Percentiles rank a stretch among this genome's conserved stretches.
Evolutionary conservation across 1,140 invertebrate species (phyloP).

Genomic region (Parasteatoda tepidariorum): DNA sequence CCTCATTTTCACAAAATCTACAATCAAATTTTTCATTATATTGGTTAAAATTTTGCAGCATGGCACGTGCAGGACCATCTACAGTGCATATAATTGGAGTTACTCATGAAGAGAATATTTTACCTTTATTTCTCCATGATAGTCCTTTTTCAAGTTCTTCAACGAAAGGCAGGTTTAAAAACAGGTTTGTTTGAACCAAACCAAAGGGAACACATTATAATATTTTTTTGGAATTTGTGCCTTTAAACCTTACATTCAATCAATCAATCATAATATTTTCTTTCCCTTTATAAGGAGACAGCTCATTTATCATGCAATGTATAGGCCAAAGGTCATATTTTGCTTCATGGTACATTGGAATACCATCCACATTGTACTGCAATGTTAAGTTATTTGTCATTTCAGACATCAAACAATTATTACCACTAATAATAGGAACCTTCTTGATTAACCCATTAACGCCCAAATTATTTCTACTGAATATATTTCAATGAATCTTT

Average conservation of each 20-base stretch:
- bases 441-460: too few species aligned
- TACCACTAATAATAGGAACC: too few species aligned
- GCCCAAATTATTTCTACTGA: too few species aligned
- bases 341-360: background rate
- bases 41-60: too few species aligned
- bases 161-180: background rate
- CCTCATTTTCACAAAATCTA: background rate
- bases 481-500: too few species aligned
- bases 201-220: background rate
- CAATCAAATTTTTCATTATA: background rate
- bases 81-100: background rate
- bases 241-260: background rate
- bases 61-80: background rate
- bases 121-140: background rate
- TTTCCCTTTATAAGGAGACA: background rate
- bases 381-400: slow-evolving; percentile 1
- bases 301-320: background rate
- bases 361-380: slow-evolving; percentile 12
- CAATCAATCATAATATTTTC: background rate
- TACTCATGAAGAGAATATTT: background rate
- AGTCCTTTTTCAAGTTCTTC: background rate
- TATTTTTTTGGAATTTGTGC: background rate
- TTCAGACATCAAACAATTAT: too few species aligned
- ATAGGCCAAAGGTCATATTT: background rate
- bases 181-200: background rate